Conservation (phyloP, 2,797 vertebrate species). For the Carduelis carduelis region DNA sequence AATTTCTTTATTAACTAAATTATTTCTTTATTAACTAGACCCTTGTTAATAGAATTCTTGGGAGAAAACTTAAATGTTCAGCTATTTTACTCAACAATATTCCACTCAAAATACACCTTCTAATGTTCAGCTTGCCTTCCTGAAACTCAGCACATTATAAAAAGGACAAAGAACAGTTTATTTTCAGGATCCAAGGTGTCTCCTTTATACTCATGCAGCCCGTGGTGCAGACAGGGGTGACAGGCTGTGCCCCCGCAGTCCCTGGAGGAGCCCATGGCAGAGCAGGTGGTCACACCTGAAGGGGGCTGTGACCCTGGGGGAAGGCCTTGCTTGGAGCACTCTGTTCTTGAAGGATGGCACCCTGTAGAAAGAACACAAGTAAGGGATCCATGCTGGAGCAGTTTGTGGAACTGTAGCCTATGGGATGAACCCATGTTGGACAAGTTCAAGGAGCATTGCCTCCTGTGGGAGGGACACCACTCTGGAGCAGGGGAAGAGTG, state of each 20-base stretch:
- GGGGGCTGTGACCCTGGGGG: background rate
- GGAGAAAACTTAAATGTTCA: background rate
- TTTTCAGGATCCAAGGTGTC: background rate
- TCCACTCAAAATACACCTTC: background rate
- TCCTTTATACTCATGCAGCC: background rate
- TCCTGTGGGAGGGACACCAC: background rate
- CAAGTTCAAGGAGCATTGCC: background rate
- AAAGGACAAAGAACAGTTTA: background rate
- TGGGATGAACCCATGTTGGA: background rate
- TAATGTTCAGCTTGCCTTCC: background rate
- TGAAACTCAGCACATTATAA: background rate
- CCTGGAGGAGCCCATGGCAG: background rate
- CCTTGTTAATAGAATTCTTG: background rate
- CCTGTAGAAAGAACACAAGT: background rate
- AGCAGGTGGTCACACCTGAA: accelerated
- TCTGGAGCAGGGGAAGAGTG: background rate
- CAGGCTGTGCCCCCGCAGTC: background rate
- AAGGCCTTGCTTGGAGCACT: background rate
- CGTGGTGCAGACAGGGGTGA: accelerated
- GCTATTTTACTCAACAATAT: background rate
- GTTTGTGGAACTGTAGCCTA: background rate
- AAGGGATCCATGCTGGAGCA: background rate
- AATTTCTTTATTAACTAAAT: no score
- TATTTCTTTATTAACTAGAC: background rate
- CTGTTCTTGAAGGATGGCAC: background rate